Evolutionary conservation across 1,140 invertebrate genomes (phyloP).

Genomic region (Ctenoplectra terminalis): DNA sequence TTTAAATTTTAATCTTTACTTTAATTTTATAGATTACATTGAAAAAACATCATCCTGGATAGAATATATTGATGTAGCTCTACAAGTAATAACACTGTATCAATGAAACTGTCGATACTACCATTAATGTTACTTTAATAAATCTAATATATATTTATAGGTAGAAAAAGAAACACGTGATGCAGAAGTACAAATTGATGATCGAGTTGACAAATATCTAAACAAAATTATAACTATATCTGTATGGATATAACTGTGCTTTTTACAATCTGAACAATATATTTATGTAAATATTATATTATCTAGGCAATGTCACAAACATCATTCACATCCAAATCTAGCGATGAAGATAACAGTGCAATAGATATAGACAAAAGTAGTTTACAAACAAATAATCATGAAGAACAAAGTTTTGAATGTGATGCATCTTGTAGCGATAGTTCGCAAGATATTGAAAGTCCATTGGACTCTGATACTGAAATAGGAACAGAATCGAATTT

Average conservation of each 20-base stretch:
- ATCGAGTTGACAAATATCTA: background rate
- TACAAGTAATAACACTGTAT: constrained; percentile 16
- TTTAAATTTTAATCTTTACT: background rate
- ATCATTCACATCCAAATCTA: constrained; percentile 31
- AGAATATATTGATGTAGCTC: constrained; percentile 34
- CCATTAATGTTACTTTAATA: background rate
- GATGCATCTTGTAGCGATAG: constrained; percentile 40
- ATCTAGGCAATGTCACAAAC: constrained; percentile 37
- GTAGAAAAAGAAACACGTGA: constrained; percentile 17
- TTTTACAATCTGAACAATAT: background rate
- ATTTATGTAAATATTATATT: constrained; percentile 24
- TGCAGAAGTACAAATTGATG: constrained; percentile 24
- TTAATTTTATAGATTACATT: constrained; percentile 3
- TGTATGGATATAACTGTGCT: constrained; percentile 23
- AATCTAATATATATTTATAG: constrained; percentile 20
- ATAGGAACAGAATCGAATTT: constrained; percentile 33
- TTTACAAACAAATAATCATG: constrained; percentile 34
- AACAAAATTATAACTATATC: constrained; percentile 21
- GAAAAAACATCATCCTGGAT: constrained; percentile 12
- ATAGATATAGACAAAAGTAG: constrained; percentile 17
- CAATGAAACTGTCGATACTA: background rate
- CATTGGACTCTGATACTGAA: constrained; percentile 45
- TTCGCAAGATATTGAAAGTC: constrained; percentile 36
- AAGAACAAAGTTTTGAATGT: constrained; percentile 24
- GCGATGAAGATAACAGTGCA: constrained; percentile 13